These are phyloP conservation scores for Sinohyriopsis cumingii DNA, from an alignment of 2,888 invertebrate species.

Conservation along the genomic window DNA sequence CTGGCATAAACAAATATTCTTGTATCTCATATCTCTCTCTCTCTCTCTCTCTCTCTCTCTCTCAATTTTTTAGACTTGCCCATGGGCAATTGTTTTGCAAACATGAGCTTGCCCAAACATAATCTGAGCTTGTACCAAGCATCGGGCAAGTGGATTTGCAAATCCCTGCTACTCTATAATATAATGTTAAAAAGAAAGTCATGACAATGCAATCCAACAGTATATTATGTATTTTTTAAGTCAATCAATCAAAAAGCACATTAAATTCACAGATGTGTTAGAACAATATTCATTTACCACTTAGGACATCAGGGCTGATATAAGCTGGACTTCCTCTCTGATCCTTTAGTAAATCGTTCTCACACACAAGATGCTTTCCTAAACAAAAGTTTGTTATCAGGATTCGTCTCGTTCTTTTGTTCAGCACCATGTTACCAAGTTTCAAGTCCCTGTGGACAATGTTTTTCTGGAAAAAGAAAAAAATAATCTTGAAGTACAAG, in stretches of 20 bases:
- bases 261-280: neutral
- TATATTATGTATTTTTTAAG: no score
- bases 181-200: no score
- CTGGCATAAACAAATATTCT: no score
- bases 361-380: conserved; percentile 83
- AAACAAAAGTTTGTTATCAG: conserved; percentile 85
- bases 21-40: no score
- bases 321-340: conserved; percentile 87
- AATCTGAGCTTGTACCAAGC: no score
- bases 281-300: conserved; percentile 73
- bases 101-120: no score
- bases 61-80: no score
- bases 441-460: conserved; percentile 86
- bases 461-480: conserved; percentile 77
- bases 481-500: neutral
- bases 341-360: conserved; percentile 81
- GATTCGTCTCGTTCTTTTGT: conserved; percentile 78
- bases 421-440: conserved; percentile 83
- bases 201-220: no score
- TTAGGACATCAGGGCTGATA: conserved; percentile 85
- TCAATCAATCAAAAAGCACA: neutral
- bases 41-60: no score
- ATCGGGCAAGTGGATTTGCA: no score
- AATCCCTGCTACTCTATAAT: no score
- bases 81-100: no score